These are phyloP conservation scores for Pyralis farinalis DNA, from an alignment of 2,888 invertebrate genomes.

Conservation along the genomic window DNA sequence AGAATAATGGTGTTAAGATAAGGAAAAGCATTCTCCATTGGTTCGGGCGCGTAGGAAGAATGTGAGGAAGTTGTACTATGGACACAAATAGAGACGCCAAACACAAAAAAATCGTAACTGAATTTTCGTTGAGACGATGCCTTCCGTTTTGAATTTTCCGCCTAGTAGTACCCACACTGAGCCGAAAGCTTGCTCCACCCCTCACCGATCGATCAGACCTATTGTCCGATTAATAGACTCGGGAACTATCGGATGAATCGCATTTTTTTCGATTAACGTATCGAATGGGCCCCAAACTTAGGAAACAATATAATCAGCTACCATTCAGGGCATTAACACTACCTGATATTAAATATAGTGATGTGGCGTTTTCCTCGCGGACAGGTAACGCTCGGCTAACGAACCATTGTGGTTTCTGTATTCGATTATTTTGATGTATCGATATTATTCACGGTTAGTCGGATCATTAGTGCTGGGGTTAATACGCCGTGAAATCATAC, in stretches of 20 bases:
- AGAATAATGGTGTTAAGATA: too few relatives aligned
- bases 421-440: conserved; percentile 68
- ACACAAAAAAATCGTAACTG: too few relatives aligned
- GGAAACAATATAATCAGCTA: conserved; percentile 79
- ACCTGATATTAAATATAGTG: conserved; percentile 73
- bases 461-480: conserved; percentile 18
- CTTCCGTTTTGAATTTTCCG: neutral
- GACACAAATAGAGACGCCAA: too few relatives aligned
- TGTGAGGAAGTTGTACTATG: too few relatives aligned
- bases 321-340: conserved; percentile 52
- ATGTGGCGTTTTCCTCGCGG: conserved; percentile 57
- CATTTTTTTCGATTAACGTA: conserved; percentile 74
- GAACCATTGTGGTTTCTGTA: conserved; percentile 74
- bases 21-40: too few relatives aligned
- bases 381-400: conserved; percentile 49
- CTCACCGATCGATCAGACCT: conserved; percentile 50
- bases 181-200: conserved; percentile 36
- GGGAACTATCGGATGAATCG: conserved; percentile 61
- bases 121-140: too few relatives aligned
- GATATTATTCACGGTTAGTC: conserved; percentile 13
- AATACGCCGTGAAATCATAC: conserved; percentile 30
- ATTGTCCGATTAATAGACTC: conserved; percentile 58
- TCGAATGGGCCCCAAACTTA: conserved; percentile 65
- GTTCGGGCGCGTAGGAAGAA: too few relatives aligned
- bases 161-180: conserved; percentile 29